A percentile compares a stretch with the other conserved stretches of the same genome.
Evolutionary conservation across 1,140 invertebrate genomes (phyloP).

Genomic region (Cecropterus lyciades): DNA sequence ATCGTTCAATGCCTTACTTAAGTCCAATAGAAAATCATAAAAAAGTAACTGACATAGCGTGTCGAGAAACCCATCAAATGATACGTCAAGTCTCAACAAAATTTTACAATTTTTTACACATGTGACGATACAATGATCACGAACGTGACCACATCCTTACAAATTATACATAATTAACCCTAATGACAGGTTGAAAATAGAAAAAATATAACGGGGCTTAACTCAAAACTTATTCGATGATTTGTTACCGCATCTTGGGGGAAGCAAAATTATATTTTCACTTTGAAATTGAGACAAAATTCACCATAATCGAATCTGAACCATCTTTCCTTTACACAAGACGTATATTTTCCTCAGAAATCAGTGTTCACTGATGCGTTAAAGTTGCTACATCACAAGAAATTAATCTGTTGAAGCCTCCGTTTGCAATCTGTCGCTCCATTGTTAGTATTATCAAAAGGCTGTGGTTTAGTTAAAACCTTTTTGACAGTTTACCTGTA

Average conservation of each 20-base stretch:
- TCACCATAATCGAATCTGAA: neutral
- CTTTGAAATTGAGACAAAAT: slow-evolving; percentile 1
- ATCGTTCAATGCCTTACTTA: too few species aligned
- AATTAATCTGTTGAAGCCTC: slow-evolving; percentile 44
- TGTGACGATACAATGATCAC: slow-evolving; percentile 43
- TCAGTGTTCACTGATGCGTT: neutral
- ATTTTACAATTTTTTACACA: slow-evolving; percentile 1
- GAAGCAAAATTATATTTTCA: slow-evolving; percentile 13
- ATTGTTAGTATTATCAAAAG: slow-evolving; percentile 39
- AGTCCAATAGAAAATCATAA: too few species aligned
- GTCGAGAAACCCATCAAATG: slow-evolving; percentile 12
- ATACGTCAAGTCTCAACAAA: neutral
- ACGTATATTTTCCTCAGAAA: neutral
- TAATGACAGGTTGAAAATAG: slow-evolving; percentile 37
- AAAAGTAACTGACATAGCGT: slow-evolving; percentile 19
- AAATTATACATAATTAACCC: slow-evolving; percentile 35
- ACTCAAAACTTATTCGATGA: slow-evolving; percentile 33
- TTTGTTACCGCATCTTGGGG: slow-evolving; percentile 39
- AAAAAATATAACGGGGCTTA: slow-evolving; percentile 29
- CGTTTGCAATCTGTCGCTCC: slow-evolving; percentile 51
- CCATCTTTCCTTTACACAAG: neutral
- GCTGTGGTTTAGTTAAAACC: slow-evolving; percentile 33
- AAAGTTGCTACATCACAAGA: slow-evolving; percentile 37
- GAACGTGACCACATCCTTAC: slow-evolving; percentile 41
- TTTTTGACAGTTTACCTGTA: slow-evolving; percentile 24